These are phyloP conservation scores for Polypedilum pembai DNA, from an alignment of 1,140 invertebrate genomes.

Conservation along the genomic window DNA sequence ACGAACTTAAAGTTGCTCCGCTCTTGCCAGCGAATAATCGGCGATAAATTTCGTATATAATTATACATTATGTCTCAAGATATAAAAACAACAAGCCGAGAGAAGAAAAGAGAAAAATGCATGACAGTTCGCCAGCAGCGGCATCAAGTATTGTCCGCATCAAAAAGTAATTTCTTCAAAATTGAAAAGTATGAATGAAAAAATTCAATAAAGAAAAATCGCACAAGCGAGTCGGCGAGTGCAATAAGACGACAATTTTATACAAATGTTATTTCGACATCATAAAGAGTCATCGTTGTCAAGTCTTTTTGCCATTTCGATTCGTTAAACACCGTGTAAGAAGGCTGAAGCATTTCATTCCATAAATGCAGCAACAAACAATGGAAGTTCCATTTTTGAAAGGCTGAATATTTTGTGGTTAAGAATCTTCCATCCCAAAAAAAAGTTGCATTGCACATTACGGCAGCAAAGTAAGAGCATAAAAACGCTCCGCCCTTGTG, in stretches of 20 bases:
- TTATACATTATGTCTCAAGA: neutral
- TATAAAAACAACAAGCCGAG: too few species aligned
- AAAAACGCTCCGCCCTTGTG: slow-evolving; percentile 5
- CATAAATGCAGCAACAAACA: neutral
- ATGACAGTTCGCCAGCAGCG: too few species aligned
- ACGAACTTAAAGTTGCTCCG: neutral
- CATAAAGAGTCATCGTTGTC: neutral
- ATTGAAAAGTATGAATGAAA: too few species aligned
- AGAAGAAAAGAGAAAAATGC: too few species aligned
- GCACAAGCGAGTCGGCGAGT: too few species aligned
- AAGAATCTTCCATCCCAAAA: neutral
- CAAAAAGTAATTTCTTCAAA: too few species aligned
- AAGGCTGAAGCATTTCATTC: too few species aligned
- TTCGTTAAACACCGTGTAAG: too few species aligned
- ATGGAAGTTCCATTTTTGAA: slow-evolving; percentile 18
- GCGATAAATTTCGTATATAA: neutral
- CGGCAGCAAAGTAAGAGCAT: neutral
- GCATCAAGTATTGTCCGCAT: neutral
- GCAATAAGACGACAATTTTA: too few species aligned
- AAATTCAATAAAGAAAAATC: too few species aligned
- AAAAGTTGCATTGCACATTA: neutral
- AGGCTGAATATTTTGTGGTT: neutral
- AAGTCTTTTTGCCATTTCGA: too few species aligned
- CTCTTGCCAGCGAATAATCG: neutral
- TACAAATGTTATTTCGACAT: neutral